These are phyloP conservation scores for Darevskia mixta DNA, from an alignment of 2,797 vertebrate genomes.

Conservation along the genomic window DNA sequence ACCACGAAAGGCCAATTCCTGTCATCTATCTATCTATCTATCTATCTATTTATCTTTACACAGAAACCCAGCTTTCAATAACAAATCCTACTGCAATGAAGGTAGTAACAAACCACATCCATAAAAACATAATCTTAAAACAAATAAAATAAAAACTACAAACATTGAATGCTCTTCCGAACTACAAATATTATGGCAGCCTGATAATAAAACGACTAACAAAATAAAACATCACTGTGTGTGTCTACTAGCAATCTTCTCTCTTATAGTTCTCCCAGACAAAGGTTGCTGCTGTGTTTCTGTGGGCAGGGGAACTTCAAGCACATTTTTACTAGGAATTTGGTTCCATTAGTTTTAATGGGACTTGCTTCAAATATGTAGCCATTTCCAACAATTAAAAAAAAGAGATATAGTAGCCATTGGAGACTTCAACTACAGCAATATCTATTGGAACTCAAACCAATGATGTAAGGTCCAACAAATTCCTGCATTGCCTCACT, in stretches of 20 bases:
- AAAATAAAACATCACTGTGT: not conserved
- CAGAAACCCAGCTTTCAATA: not conserved
- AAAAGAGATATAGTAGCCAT: too few species aligned
- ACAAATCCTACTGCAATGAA: not conserved
- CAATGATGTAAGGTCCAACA: too few species aligned
- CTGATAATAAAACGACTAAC: not conserved
- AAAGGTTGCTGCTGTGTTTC: slow-evolving; percentile 29
- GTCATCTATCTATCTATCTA: not conserved
- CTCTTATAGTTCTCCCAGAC: slow-evolving; percentile 25
- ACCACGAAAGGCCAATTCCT: accelerated
- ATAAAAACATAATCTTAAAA: not conserved
- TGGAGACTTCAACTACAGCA: too few species aligned
- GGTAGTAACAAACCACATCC: not conserved
- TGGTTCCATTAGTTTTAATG: not conserved
- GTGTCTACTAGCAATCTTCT: slow-evolving; percentile 19
- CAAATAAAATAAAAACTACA: not conserved
- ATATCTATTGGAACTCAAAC: too few species aligned
- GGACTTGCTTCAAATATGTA: not conserved
- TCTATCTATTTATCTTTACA: not conserved
- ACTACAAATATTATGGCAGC: not conserved
- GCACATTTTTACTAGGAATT: not conserved
- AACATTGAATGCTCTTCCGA: not conserved
- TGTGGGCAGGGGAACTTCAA: not conserved
- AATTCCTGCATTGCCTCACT: too few species aligned
- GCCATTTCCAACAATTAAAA: too few species aligned